Conservation (phyloP, 2,888 invertebrate species). For the Xestia c-nigrum region DNA sequence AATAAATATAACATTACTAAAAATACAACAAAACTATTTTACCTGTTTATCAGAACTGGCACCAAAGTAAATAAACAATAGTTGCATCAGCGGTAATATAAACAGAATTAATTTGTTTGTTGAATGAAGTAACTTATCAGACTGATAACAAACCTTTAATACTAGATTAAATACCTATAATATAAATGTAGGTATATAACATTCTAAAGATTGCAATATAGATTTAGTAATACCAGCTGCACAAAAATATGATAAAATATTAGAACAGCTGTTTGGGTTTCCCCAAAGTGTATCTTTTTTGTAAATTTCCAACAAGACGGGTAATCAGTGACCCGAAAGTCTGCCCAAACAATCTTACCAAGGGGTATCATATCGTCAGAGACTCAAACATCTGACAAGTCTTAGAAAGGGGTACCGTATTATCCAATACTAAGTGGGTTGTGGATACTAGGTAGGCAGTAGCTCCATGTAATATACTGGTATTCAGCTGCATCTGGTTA, state of each 20-base stretch:
- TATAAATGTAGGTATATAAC: neutral
- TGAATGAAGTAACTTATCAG: slow-evolving; percentile 30
- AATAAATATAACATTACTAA: neutral
- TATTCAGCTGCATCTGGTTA: too few relatives aligned
- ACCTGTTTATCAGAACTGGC: slow-evolving; percentile 17
- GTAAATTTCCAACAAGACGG: neutral
- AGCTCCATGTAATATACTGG: too few relatives aligned
- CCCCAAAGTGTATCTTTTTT: neutral
- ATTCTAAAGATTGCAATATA: slow-evolving; percentile 14
- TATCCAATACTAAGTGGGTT: too few relatives aligned
- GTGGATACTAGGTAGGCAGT: too few relatives aligned
- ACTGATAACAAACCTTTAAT: slow-evolving; percentile 28
- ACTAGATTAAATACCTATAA: neutral
- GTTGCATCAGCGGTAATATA: slow-evolving; percentile 7
- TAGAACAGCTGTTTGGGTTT: neutral
- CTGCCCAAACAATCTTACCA: too few relatives aligned
- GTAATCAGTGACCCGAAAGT: too few relatives aligned
- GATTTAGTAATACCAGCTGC: neutral
- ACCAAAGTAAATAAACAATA: slow-evolving; percentile 45
- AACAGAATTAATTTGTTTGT: slow-evolving; percentile 24
- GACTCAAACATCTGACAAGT: too few relatives aligned
- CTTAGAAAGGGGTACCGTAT: too few relatives aligned
- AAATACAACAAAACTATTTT: neutral
- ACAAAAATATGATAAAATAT: slow-evolving; percentile 11
- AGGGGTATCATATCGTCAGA: too few relatives aligned